Evolutionary conservation across 2,888 invertebrate species (phyloP).

Genomic region (Amiota communis): DNA sequence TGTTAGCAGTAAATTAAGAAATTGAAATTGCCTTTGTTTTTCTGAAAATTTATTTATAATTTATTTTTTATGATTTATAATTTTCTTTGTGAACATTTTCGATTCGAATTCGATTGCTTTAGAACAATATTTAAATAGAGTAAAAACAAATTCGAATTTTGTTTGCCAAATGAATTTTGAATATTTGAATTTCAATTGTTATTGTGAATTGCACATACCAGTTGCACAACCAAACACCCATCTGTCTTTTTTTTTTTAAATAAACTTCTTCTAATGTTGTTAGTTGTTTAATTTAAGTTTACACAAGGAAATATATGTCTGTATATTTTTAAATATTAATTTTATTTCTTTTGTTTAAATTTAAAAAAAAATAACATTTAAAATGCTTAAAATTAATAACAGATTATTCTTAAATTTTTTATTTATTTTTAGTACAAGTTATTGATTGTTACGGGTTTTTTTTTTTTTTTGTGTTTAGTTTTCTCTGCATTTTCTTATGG

Average conservation of each 20-base stretch:
- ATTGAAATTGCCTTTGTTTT: conserved; percentile 21
- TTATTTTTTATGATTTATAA: conserved; percentile 46
- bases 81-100: conserved; percentile 65
- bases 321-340: background rate
- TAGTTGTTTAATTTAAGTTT: background rate
- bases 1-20: conserved; percentile 36
- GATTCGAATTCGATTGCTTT: conserved; percentile 64
- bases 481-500: conserved; percentile 35
- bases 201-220: conserved; percentile 21
- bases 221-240: too few species aligned
- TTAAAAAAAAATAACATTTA: conserved; percentile 39
- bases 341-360: background rate
- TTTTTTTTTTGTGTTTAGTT: conserved; percentile 30
- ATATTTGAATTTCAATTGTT: too few species aligned
- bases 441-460: conserved; percentile 57
- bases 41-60: conserved; percentile 60
- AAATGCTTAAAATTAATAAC: conserved; percentile 38
- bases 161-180: conserved; percentile 40
- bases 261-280: background rate
- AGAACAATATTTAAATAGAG: conserved; percentile 35
- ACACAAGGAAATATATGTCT: background rate
- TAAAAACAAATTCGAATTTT: conserved; percentile 35
- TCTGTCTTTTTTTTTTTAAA: background rate
- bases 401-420: background rate
- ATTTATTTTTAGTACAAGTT: conserved; percentile 53